These are phyloP conservation scores for Sorex araneus DNA, from an alignment of 2,113 vertebrate genomes.

Conservation along the genomic window DNA sequence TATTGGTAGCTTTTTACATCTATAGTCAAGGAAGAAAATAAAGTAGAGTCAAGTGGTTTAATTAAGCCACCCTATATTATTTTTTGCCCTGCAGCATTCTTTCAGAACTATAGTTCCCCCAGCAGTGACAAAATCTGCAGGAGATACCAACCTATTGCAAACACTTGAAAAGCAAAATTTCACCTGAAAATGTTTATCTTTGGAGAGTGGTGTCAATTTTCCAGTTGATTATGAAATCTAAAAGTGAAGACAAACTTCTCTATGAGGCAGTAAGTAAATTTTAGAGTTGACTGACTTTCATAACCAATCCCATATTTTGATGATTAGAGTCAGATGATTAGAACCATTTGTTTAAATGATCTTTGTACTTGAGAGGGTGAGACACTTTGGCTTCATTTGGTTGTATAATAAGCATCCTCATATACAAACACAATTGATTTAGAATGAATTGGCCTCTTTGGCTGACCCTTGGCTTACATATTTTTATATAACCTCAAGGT, in stretches of 20 bases:
- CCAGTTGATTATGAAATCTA: constrained; percentile 34
- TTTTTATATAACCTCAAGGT: constrained; percentile 34
- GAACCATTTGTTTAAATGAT: constrained; percentile 14
- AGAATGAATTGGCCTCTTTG: not conserved
- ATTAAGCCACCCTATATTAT: not conserved
- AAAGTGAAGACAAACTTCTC: constrained; percentile 61
- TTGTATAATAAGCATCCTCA: not conserved
- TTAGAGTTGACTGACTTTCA: constrained; percentile 61
- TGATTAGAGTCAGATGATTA: constrained; percentile 63
- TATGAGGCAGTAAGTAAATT: constrained; percentile 62
- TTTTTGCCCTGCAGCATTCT: constrained; percentile 2
- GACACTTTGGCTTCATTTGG: not conserved
- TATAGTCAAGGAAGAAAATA: not conserved
- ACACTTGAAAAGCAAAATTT: constrained; percentile 19
- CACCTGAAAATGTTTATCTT: constrained; percentile 18
- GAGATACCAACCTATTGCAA: constrained; percentile 44
- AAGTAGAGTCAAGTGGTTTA: not conserved
- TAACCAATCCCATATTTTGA: constrained; percentile 42
- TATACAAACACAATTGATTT: not conserved
- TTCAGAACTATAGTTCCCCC: not conserved
- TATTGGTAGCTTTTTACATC: not conserved
- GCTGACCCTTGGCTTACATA: not conserved
- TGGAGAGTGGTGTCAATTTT: constrained; percentile 61
- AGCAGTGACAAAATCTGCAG: constrained; percentile 42
- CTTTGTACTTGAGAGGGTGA: not conserved